phyloP scores from a whole-genome alignment of 1,140 invertebrate genomes.

The Acromyrmex echinatior region DNA sequence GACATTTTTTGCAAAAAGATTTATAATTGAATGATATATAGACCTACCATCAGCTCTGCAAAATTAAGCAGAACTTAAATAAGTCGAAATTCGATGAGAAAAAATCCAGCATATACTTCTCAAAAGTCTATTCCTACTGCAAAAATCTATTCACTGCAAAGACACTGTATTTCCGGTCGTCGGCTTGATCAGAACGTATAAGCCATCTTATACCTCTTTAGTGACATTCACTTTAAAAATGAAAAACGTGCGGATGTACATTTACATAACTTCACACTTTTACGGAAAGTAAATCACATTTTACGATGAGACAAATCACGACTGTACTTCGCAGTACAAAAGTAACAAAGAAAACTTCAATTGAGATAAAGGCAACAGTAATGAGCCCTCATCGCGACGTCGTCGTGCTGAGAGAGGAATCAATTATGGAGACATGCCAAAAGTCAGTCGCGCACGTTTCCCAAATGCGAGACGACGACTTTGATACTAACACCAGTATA shows the following conservation, averaged over 20 bases:
- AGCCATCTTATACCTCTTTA: background rate
- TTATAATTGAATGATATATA: too few species aligned
- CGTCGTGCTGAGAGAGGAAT: conserved; percentile 30
- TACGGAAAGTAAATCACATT: conserved; percentile 17
- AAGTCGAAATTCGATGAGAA: background rate
- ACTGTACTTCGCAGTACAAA: conserved; percentile 17
- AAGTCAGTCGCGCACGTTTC: conserved; percentile 43
- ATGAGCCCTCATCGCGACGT: conserved; percentile 7
- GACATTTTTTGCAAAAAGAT: too few species aligned
- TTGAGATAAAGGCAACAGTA: conserved; percentile 39
- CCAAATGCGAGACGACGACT: background rate
- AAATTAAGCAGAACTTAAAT: background rate
- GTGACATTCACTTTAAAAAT: conserved; percentile 10
- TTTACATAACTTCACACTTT: conserved; percentile 36
- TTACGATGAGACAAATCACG: background rate
- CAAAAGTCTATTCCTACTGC: conserved; percentile 1
- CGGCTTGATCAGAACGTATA: conserved; percentile 35
- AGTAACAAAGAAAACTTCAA: conserved; percentile 31
- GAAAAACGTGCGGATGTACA: conserved; percentile 14
- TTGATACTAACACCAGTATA: background rate
- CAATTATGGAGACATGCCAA: conserved; percentile 58
- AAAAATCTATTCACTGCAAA: background rate
- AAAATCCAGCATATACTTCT: background rate
- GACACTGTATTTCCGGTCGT: conserved; percentile 2
- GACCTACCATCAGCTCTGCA: too few species aligned